Evolutionary conservation across 1,140 invertebrate species (phyloP).

Genomic region (Pogonomyrmex barbatus): DNA sequence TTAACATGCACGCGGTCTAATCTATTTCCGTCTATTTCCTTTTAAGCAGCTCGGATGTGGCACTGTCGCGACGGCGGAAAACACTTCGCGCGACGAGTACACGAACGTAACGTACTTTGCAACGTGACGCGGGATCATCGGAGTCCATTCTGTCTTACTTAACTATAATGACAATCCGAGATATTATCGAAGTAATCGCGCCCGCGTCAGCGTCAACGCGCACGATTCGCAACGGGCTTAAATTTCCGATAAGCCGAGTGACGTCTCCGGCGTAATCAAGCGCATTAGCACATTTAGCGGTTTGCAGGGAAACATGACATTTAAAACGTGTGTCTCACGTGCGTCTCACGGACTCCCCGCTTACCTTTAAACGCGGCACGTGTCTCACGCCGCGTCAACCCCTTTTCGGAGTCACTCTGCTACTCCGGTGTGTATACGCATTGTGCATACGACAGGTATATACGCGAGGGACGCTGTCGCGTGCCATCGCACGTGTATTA

Average conservation of each 20-base stretch:
- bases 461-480: neutral
- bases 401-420: neutral
- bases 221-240: neutral
- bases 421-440: neutral
- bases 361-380: conserved; percentile 26
- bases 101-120: conserved; percentile 23
- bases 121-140: neutral
- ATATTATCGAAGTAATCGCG: neutral
- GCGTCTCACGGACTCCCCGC: conserved; percentile 4
- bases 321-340: conserved; percentile 14
- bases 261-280: neutral
- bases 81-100: conserved; percentile 22
- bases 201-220: neutral
- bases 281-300: neutral
- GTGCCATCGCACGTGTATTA: neutral
- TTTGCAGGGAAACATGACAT: neutral
- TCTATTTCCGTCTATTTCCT: conserved; percentile 26
- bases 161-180: neutral
- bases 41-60: conserved; percentile 9
- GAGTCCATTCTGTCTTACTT: neutral
- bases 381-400: neutral
- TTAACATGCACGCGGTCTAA: conserved; percentile 36
- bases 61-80: conserved; percentile 11
- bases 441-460: too few species aligned
- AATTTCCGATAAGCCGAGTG: neutral